Base-by-base conservation (phyloP, 2,113 vertebrate genomes). In the Brachypteracias leptosomus region DNA sequence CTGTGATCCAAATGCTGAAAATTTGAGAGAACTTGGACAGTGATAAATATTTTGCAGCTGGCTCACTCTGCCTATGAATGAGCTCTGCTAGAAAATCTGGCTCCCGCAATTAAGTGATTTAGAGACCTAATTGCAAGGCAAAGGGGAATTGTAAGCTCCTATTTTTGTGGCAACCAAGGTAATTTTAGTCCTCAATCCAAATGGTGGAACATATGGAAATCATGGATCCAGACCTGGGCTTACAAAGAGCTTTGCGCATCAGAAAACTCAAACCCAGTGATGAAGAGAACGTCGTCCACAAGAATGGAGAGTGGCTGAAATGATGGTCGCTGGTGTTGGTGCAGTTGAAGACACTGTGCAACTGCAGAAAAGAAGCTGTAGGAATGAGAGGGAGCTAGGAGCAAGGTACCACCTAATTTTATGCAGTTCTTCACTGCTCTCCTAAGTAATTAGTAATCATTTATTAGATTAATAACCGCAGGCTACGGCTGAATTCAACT, bases 21-120 rank as follows among this genome's bases (percentile, higher is more conserved):
- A 93, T 90, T 6, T 68, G 79, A 81, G 68, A 47, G 90, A 94
- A 86, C 85, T 96, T 94, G 88, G 95, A 88, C 76, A 49, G 63
- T 74, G 76, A 94, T 90, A 93, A 93, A 94, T 95, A 93, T 96
- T 96, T 97, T 88, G 88, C 92, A 96, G 93, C 93, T 97, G 96
- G 52, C 76, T 96, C 35, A 61, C 44, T 93, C 75, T 88, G 71
- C 71, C 93, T 95, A 51, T 93, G 79, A 96, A 93, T 93, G 95
- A 94, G 71, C 85, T 94, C 71, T 0, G 8, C 72, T 93, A 83
- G 67, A 96, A 93, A 96, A 93, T 95, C 91, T 96, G 96, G 91
- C 94, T 93, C 80, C 80, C 52, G 72, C 65, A 84, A 61, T 89
- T 85, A 92, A 92, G 63, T 85, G 89, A 92, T 95, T 95, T 93